Conservation (phyloP, 2,113 vertebrate genomes). For the Galbula dea region DNA sequence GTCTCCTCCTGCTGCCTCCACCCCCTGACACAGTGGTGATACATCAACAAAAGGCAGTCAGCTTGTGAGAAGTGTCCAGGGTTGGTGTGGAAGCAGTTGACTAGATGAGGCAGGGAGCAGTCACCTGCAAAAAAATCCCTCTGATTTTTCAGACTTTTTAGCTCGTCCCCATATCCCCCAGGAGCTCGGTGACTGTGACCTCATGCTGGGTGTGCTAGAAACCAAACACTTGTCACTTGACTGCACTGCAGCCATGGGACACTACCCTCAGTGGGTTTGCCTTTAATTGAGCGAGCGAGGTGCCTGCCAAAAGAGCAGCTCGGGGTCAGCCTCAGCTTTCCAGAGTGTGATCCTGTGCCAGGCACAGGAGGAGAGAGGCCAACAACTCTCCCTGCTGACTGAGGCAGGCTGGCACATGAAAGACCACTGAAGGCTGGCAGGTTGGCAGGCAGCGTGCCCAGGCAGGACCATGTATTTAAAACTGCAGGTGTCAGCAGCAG, state of each 20-base stretch:
- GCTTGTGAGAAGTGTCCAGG: background rate
- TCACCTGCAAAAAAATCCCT: background rate
- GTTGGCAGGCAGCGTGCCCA: background rate
- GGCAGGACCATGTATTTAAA: background rate
- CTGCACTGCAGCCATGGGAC: background rate
- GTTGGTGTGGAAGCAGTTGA: background rate
- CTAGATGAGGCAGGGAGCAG: background rate
- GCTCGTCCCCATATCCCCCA: background rate
- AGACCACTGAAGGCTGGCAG: background rate
- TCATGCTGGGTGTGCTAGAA: background rate
- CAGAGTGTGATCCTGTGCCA: background rate
- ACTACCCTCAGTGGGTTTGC: background rate
- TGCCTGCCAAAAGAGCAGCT: background rate
- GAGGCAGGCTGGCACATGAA: background rate
- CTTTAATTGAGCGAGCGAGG: background rate
- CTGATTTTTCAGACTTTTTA: background rate
- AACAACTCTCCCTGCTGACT: background rate
- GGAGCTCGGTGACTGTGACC: background rate
- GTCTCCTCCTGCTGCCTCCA: background rate
- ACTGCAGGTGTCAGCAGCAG: rapidly evolving
- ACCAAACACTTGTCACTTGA: background rate
- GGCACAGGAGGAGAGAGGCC: background rate
- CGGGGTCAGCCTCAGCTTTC: background rate
- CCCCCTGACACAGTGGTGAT: background rate
- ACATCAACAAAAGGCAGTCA: background rate